Conservation (phyloP, 2,797 vertebrate genomes). For the Neosilurus mollespiculum region DNA sequence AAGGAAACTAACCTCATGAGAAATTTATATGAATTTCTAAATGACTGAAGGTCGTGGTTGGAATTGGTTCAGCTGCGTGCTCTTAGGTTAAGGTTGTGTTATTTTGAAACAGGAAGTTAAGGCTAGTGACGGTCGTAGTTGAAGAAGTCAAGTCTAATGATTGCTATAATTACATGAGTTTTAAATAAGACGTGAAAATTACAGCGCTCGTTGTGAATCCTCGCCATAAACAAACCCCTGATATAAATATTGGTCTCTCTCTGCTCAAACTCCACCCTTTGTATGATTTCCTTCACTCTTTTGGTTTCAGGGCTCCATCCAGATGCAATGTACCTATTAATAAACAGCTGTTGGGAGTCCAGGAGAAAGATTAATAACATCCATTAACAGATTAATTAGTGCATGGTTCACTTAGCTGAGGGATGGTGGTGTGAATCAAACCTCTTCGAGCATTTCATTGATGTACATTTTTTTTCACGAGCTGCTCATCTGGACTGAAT, state of each 20-base stretch:
- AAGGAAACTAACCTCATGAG: conserved; percentile 18
- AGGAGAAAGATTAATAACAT: conserved; percentile 45
- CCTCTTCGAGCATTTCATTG: conserved; percentile 15
- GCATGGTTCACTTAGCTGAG: conserved; percentile 43
- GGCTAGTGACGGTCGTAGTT: neutral
- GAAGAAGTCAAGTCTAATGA: neutral
- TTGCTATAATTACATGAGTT: neutral
- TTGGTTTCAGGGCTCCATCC: conserved; percentile 18
- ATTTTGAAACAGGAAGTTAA: neutral
- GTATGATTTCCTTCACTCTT: neutral
- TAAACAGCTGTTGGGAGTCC: conserved; percentile 45
- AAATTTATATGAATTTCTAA: conserved; percentile 13
- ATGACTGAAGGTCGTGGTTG: neutral
- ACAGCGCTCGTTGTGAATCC: neutral
- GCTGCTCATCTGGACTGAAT: neutral
- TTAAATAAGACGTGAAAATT: neutral
- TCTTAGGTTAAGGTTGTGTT: neutral
- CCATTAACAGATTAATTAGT: conserved; percentile 55
- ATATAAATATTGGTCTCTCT: neutral
- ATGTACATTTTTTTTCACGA: neutral
- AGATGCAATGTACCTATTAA: conserved; percentile 32
- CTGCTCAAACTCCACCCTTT: neutral
- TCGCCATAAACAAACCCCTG: neutral
- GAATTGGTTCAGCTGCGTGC: neutral
- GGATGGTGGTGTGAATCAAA: conserved; percentile 17